phyloP scores from a whole-genome alignment of 2,888 invertebrate species.

The Drosophila recens region DNA sequence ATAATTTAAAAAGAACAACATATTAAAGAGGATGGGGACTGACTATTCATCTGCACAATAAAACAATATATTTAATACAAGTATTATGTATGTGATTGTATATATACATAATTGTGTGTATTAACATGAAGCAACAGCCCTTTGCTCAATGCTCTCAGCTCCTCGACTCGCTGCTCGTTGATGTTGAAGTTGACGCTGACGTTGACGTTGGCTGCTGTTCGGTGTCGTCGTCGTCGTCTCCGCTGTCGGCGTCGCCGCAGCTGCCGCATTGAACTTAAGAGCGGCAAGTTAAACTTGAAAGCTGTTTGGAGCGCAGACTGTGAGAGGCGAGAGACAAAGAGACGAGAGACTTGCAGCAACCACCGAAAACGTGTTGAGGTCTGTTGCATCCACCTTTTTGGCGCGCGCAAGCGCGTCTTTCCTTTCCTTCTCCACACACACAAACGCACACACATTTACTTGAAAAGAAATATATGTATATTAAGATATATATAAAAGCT shows the following conservation, averaged over 20 bases:
- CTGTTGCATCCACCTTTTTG: constrained; percentile 60
- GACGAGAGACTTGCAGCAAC: constrained; percentile 31
- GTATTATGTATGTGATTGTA: neutral
- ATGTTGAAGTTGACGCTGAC: neutral
- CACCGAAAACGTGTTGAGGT: constrained; percentile 55
- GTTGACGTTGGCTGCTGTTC: constrained; percentile 39
- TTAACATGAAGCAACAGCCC: constrained; percentile 73
- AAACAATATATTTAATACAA: constrained; percentile 29
- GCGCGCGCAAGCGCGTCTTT: constrained; percentile 75
- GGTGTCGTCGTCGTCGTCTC: constrained; percentile 14
- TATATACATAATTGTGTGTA: constrained; percentile 1
- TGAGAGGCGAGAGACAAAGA: constrained; percentile 11
- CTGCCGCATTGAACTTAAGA: constrained; percentile 51
- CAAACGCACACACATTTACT: neutral
- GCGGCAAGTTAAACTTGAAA: constrained; percentile 63
- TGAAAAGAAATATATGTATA: constrained; percentile 7
- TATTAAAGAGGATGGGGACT: constrained; percentile 19
- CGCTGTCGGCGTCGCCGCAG: constrained; percentile 44
- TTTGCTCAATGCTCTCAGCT: constrained; percentile 49
- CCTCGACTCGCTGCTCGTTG: neutral
- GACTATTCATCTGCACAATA: constrained; percentile 23
- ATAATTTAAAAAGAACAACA: neutral
- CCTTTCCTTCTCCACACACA: constrained; percentile 34
- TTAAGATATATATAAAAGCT: constrained; percentile 1
- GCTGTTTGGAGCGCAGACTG: constrained; percentile 49